Evolutionary conservation across 2,888 invertebrate genomes (phyloP).

Genomic region (Watsonalla cultraria): DNA sequence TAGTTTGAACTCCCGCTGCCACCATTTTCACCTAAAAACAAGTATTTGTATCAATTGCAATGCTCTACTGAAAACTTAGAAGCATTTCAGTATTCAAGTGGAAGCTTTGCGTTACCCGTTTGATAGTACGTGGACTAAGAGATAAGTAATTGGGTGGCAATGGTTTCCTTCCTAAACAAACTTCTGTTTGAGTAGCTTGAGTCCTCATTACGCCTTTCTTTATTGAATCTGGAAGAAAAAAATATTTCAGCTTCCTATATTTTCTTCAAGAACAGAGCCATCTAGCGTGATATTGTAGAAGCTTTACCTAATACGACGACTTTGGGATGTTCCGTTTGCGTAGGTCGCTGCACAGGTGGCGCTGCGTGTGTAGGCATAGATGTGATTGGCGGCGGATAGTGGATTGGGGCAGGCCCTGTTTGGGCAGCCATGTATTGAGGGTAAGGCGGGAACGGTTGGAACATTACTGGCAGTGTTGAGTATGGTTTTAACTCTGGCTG

Average conservation of each 20-base stretch:
- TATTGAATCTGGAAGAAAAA: conserved; percentile 82
- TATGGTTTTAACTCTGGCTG: conserved; percentile 72
- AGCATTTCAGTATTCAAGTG: neutral
- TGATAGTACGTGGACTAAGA: conserved; percentile 89
- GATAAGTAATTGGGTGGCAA: conserved; percentile 84
- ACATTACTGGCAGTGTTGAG: conserved; percentile 65
- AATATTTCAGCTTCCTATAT: neutral
- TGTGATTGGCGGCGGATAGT: conserved; percentile 67
- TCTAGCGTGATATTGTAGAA: neutral
- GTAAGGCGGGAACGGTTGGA: conserved; percentile 65
- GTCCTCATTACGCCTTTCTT: conserved; percentile 94
- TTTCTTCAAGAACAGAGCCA: neutral
- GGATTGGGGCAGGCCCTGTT: conserved; percentile 52
- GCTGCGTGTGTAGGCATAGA: conserved; percentile 47
- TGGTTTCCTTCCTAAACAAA: conserved; percentile 84
- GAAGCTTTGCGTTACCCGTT: conserved; percentile 76
- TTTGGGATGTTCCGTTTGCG: conserved; percentile 70
- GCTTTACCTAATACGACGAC: conserved; percentile 77
- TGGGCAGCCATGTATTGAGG: conserved; percentile 53
- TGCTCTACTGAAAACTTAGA: neutral
- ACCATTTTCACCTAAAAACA: conserved; percentile 87
- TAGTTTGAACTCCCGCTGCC: conserved; percentile 94
- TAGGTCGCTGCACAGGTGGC: conserved; percentile 40
- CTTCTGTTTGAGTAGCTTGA: conserved; percentile 94
- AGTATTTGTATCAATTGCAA: neutral